A percentile compares a stretch with the other conserved stretches of the same genome.
phyloP scores from a whole-genome alignment of 1,140 invertebrate genomes.

The Dreissena polymorpha region DNA sequence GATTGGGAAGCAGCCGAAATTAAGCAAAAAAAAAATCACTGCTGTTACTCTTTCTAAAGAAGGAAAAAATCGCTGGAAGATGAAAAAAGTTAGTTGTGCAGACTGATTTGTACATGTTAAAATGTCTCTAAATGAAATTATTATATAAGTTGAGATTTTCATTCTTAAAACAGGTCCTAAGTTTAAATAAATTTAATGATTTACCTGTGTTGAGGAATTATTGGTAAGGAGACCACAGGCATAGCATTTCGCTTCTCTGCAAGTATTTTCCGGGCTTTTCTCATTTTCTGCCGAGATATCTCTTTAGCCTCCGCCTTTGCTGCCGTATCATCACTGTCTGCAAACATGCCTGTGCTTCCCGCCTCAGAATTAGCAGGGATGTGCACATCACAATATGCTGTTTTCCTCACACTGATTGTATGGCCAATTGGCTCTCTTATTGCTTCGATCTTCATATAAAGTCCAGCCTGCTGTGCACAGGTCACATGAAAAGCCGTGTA shows the following conservation, averaged over 20 bases:
- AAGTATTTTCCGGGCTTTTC: slow-evolving; percentile 88
- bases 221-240: slow-evolving; percentile 95
- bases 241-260: slow-evolving; percentile 93
- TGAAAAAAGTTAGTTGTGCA: too few relatives aligned
- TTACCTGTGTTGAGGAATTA: slow-evolving; percentile 91
- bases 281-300: slow-evolving; percentile 85
- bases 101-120: too few relatives aligned
- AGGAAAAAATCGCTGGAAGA: too few relatives aligned
- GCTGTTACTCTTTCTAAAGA: too few relatives aligned
- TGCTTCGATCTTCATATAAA: slow-evolving; percentile 97
- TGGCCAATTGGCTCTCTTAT: slow-evolving; percentile 72
- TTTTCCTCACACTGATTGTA: slow-evolving; percentile 91
- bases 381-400: slow-evolving; percentile 97
- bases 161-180: too few relatives aligned
- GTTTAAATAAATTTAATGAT: background rate
- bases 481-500: slow-evolving; percentile 99
- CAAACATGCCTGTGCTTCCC: slow-evolving; percentile 68
- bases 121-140: too few relatives aligned
- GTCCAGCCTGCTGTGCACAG: slow-evolving; percentile 97
- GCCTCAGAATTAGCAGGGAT: slow-evolving; percentile 84
- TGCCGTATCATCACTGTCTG: slow-evolving; percentile 77
- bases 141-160: too few relatives aligned
- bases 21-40: too few relatives aligned
- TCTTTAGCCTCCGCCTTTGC: slow-evolving; percentile 80
- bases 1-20: too few relatives aligned